Conservation (phyloP, 2,113 vertebrate species). For the Perognathus longimembris region DNA sequence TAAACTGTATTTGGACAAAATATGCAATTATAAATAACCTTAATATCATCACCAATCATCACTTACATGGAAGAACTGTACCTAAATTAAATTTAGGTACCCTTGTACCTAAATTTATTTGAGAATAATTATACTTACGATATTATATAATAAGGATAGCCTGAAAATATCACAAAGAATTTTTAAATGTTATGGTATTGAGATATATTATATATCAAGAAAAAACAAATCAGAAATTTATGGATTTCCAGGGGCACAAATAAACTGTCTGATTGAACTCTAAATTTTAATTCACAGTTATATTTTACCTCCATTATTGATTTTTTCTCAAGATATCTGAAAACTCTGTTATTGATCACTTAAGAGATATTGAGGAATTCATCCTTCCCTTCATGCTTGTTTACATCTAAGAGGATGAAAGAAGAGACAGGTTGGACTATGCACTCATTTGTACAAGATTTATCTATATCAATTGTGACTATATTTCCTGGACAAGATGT, state of each 20-base stretch:
- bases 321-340: not conserved
- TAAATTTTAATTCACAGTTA: not conserved
- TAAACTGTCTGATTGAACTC: not conserved
- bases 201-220: constrained; percentile 36
- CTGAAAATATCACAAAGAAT: constrained; percentile 17
- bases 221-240: constrained; percentile 48
- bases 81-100: too few species aligned
- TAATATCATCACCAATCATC: constrained; percentile 57
- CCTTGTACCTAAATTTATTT: constrained; percentile 14
- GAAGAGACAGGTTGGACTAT: not conserved
- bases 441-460: not conserved
- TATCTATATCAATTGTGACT: not conserved
- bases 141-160: constrained; percentile 18
- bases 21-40: constrained; percentile 38
- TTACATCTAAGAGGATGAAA: not conserved
- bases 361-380: not conserved
- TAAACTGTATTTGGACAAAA: constrained; percentile 22
- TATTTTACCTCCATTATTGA: not conserved
- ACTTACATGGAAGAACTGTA: constrained; percentile 2
- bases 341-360: not conserved
- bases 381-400: not conserved
- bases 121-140: not conserved
- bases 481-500: not conserved
- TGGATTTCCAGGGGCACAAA: not conserved
- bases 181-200: constrained; percentile 39